Percentiles rank a stretch among this genome's conserved stretches.
These are phyloP conservation scores for Tribolium freemani DNA, from an alignment of 2,888 invertebrate genomes.

Conservation along the genomic window DNA sequence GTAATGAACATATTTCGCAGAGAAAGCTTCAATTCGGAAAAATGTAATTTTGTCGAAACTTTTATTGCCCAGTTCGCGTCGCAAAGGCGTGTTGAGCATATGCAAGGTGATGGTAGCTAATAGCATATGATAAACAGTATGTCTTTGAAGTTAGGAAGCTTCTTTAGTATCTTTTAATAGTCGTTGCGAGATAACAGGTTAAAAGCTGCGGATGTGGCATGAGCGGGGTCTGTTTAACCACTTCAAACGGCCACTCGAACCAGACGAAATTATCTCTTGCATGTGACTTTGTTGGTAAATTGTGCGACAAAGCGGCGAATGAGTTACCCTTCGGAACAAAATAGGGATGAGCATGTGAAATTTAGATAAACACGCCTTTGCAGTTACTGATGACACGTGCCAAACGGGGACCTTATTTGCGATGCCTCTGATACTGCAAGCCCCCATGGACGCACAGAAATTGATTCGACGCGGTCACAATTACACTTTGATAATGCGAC, in stretches of 20 bases:
- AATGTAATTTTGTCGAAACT: not conserved
- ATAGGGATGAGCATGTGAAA: conserved; percentile 21
- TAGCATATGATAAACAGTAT: conserved; percentile 43
- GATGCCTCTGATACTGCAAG: conserved; percentile 30
- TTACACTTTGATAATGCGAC: conserved; percentile 27
- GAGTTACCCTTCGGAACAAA: conserved; percentile 10
- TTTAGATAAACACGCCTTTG: conserved; percentile 38
- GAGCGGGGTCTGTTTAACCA: conserved; percentile 51
- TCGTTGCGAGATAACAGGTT: conserved; percentile 55
- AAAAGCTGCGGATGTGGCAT: conserved; percentile 60
- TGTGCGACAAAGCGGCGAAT: not conserved
- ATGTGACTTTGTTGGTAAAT: conserved; percentile 20
- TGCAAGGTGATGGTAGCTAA: conserved; percentile 42
- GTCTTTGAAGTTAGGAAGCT: conserved; percentile 50
- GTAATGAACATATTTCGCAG: conserved; percentile 11
- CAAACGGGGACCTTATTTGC: conserved; percentile 35
- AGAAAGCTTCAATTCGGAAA: not conserved
- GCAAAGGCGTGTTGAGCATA: conserved; percentile 37
- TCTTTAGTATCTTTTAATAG: conserved; percentile 55
- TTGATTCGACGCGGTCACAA: conserved; percentile 33
- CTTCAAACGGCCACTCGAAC: conserved; percentile 53
- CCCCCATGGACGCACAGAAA: conserved; percentile 16
- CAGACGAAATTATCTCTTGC: conserved; percentile 40
- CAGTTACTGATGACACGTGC: conserved; percentile 38
- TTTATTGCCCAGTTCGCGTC: not conserved